Conservation (phyloP, 1,140 invertebrate species). For the Andrena cerasifolii region DNA sequence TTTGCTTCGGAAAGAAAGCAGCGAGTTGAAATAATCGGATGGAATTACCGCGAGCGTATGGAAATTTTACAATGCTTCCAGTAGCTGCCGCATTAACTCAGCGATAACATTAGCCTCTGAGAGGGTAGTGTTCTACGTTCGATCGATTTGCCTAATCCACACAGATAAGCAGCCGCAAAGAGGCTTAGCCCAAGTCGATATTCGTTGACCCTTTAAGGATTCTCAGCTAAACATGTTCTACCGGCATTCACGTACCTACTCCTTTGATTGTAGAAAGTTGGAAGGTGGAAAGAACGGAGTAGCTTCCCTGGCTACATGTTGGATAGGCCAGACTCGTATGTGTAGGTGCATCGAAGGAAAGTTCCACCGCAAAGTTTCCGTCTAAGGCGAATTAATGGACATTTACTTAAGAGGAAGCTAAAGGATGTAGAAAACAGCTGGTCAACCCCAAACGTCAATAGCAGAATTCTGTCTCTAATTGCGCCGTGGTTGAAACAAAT, state of each 20-base stretch:
- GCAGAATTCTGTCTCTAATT: background rate
- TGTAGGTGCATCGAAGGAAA: too few relatives aligned
- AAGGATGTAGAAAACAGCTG: background rate
- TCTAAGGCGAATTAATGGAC: too few relatives aligned
- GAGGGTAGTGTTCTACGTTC: constrained; percentile 7
- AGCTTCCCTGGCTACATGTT: too few relatives aligned
- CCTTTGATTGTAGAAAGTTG: background rate
- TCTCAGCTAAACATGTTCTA: background rate
- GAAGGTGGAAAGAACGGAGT: background rate
- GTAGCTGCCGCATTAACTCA: background rate
- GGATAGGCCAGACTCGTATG: too few relatives aligned
- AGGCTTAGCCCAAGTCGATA: background rate
- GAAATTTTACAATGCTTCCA: background rate
- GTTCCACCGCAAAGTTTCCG: too few relatives aligned
- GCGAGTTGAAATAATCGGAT: constrained; percentile 15
- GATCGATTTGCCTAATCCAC: constrained; percentile 34
- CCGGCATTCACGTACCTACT: background rate
- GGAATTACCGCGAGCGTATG: background rate
- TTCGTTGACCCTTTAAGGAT: constrained; percentile 30
- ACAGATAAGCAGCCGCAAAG: constrained; percentile 6
- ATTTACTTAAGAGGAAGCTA: background rate
- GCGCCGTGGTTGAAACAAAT: background rate
- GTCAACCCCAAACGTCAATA: background rate
- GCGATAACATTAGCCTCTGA: background rate
- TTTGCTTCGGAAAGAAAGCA: background rate